These are phyloP conservation scores for rat (Rattus norvegicus) DNA, from an alignment of 2,113 vertebrate species.

Conservation along the genomic window GRCr8 NC_086020.1:45823001-45823500, in stretches of 20 bases:
- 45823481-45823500: too few species aligned
- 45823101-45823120: background rate
- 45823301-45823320: background rate
- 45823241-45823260: background rate
- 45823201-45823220: background rate
- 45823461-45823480: too few species aligned
- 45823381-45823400: background rate
- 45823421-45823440: background rate
- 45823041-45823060: background rate
- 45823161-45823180: background rate
- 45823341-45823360: background rate
- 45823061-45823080: background rate
- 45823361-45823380: background rate
- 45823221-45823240: background rate
- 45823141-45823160: background rate
- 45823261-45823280: background rate
- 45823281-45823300: background rate
- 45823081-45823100: background rate
- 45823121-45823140: background rate
- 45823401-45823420: background rate
- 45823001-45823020: too few species aligned
- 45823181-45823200: background rate
- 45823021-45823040: too few species aligned
- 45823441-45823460: too few species aligned
- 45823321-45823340: background rate